Percentiles rank a stretch among this genome's conserved stretches.
Conservation (phyloP, 2,888 invertebrate genomes). For the Empis livida region DNA sequence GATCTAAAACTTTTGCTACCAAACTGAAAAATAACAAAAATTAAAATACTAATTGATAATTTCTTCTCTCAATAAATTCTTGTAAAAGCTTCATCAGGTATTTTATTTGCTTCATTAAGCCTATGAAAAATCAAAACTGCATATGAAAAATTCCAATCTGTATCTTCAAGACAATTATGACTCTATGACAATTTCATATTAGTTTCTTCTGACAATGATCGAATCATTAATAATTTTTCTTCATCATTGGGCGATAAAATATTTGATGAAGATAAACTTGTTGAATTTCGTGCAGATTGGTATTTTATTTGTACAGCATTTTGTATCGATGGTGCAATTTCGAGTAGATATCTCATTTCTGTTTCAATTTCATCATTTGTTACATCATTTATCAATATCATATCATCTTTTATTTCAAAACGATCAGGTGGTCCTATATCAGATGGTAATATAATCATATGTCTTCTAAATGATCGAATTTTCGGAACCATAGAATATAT, state of each 20-base stretch:
- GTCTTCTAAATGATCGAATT: conserved; percentile 58
- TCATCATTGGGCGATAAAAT: too few relatives aligned
- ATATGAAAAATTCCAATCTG: conserved; percentile 73
- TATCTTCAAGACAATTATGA: conserved; percentile 72
- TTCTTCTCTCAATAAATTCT: conserved; percentile 38
- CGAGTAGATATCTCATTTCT: conserved; percentile 17
- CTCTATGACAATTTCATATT: conserved; percentile 26
- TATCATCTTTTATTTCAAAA: conserved; percentile 78
- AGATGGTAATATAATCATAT: conserved; percentile 68
- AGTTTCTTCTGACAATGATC: too few relatives aligned
- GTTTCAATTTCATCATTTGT: conserved; percentile 46
- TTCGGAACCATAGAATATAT: conserved; percentile 16
- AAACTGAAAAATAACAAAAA: too few relatives aligned
- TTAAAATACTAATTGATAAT: too few relatives aligned
- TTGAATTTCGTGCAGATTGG: too few relatives aligned
- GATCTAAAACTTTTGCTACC: too few relatives aligned
- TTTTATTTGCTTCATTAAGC: conserved; percentile 62
- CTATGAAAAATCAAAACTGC: conserved; percentile 68
- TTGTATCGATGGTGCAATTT: conserved; percentile 8
- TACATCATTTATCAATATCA: conserved; percentile 62
- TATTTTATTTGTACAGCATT: neutral
- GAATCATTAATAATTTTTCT: too few relatives aligned
- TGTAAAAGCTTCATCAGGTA: conserved; percentile 71
- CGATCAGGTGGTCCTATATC: conserved; percentile 54
- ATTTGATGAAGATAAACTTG: too few relatives aligned